Evolutionary conservation across 2,888 invertebrate genomes (phyloP).

Genomic region (Cantharis flavilabris): DNA sequence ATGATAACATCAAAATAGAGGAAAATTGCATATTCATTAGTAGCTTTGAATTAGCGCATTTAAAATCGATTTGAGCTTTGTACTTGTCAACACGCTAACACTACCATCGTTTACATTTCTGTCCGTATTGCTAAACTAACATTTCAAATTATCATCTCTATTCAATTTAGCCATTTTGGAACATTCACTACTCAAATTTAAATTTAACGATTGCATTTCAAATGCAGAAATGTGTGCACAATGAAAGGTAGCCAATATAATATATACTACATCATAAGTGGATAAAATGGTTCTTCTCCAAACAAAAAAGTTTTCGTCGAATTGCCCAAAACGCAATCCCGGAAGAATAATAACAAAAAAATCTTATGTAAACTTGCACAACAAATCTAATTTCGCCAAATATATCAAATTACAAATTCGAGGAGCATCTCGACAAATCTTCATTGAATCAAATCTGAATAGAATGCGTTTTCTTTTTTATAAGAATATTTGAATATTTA

Average conservation of each 20-base stretch:
- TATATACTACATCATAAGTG: not conserved
- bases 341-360: not conserved
- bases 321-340: not conserved
- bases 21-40: slow-evolving; percentile 33
- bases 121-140: slow-evolving; percentile 17
- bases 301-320: not conserved
- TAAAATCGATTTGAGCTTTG: slow-evolving; percentile 25
- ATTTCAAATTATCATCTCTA: slow-evolving; percentile 26
- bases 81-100: slow-evolving; percentile 26
- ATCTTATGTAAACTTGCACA: not conserved
- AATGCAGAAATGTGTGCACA: not conserved
- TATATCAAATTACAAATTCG: not conserved
- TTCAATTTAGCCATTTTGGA: slow-evolving; percentile 14
- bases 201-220: not conserved
- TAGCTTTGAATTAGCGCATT: slow-evolving; percentile 27
- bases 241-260: not conserved
- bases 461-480: slow-evolving; percentile 3
- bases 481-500: slow-evolving; percentile 11
- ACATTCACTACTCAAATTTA: not conserved
- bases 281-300: not conserved
- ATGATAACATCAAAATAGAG: slow-evolving; percentile 31
- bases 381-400: not conserved
- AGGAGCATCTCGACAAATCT: slow-evolving; percentile 3
- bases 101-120: slow-evolving; percentile 20
- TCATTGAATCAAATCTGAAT: not conserved